Conservation (phyloP, 2,797 vertebrate species). For the Graptemys geographica region DNA sequence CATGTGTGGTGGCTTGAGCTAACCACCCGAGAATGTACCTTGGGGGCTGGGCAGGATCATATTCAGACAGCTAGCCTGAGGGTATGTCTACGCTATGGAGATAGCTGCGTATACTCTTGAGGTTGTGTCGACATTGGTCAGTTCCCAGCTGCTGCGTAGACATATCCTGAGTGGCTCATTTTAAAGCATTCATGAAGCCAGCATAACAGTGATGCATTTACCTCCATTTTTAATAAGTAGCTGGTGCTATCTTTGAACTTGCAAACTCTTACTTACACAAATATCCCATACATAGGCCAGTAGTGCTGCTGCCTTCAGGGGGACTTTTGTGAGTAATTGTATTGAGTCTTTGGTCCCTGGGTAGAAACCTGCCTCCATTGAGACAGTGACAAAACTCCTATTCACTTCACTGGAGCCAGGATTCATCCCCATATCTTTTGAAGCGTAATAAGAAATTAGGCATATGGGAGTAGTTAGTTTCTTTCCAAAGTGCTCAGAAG, state of each 20-base stretch:
- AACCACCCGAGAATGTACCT: neutral
- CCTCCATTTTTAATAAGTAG: neutral
- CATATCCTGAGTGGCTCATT: neutral
- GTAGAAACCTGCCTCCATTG: slow-evolving; percentile 1
- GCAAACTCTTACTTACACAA: neutral
- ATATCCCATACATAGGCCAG: neutral
- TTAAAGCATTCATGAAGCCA: neutral
- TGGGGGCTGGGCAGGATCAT: neutral
- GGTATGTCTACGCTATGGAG: neutral
- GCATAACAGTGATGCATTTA: neutral
- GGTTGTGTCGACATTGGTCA: neutral
- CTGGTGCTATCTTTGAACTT: neutral
- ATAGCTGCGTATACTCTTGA: neutral
- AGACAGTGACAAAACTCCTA: neutral
- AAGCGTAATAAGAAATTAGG: slow-evolving; percentile 58
- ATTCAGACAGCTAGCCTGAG: neutral
- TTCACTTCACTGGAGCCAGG: neutral
- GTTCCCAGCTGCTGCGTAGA: neutral
- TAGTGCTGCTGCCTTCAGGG: neutral
- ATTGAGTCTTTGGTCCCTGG: neutral
- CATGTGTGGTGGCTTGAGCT: neutral
- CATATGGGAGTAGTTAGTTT: slow-evolving; percentile 53
- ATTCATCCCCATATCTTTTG: slow-evolving; percentile 60
- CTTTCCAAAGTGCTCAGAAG: slow-evolving; percentile 61
- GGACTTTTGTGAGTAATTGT: neutral